These are phyloP conservation scores for Eupithecia exiguata DNA, from an alignment of 2,888 invertebrate genomes.

Conservation along the genomic window DNA sequence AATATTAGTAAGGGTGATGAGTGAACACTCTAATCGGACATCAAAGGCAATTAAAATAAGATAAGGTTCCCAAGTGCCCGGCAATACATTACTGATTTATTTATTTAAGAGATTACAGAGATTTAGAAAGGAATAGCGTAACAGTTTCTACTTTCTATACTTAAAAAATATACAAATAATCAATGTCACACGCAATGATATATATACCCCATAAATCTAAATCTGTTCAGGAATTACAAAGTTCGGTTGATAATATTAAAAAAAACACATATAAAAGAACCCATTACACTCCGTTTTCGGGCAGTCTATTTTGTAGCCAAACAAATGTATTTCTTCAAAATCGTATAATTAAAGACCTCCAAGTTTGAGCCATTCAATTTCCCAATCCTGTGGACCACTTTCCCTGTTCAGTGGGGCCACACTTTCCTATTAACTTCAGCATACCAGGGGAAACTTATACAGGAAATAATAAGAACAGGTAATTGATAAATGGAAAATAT, in stretches of 20 bases:
- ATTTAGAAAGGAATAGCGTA: not conserved
- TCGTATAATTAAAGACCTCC: not conserved
- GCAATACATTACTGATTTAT: not conserved
- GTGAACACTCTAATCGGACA: not conserved
- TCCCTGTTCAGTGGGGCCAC: not conserved
- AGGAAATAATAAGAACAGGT: not conserved
- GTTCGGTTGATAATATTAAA: not conserved
- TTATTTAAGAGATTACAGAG: not conserved
- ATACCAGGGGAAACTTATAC: not conserved
- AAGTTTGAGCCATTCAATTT: not conserved
- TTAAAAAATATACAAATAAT: not conserved
- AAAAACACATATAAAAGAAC: not conserved
- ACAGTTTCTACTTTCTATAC: not conserved
- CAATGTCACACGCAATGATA: not conserved
- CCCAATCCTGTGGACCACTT: not conserved
- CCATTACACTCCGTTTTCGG: not conserved
- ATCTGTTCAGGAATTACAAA: not conserved
- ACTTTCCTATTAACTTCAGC: not conserved
- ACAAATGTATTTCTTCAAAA: not conserved
- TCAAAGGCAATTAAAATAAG: not conserved
- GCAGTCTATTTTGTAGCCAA: not conserved
- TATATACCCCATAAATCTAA: not conserved
- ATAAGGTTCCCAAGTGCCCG: not conserved
- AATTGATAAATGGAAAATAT: not conserved
- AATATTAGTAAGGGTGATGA: not conserved